These are phyloP conservation scores for Pachypsylla venusta DNA, from an alignment of 1,140 invertebrate genomes.

Conservation along the genomic window DNA sequence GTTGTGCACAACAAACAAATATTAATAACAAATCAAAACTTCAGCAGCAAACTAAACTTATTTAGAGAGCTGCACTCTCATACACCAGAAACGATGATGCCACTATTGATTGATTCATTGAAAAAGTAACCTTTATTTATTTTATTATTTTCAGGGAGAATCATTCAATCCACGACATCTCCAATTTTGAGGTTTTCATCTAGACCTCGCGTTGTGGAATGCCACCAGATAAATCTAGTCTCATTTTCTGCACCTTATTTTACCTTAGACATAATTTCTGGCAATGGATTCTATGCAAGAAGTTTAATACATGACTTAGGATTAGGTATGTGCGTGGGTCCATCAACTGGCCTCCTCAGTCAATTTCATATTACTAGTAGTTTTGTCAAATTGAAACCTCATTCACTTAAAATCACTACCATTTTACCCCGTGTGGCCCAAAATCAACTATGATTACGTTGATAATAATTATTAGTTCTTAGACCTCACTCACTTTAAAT, in stretches of 20 bases:
- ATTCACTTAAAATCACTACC: too few species aligned
- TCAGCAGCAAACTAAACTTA: too few species aligned
- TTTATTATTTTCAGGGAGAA: background rate
- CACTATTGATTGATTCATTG: background rate
- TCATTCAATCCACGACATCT: background rate
- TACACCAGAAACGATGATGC: too few species aligned
- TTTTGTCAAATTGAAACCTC: too few species aligned
- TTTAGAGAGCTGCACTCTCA: too few species aligned
- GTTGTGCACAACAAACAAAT: background rate
- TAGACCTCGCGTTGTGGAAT: constrained; percentile 4
- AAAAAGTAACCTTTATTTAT: background rate
- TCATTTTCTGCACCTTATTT: background rate
- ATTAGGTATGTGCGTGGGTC: background rate
- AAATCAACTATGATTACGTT: too few species aligned
- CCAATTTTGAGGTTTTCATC: background rate
- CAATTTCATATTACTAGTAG: too few species aligned
- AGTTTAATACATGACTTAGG: constrained; percentile 4
- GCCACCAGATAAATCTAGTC: background rate
- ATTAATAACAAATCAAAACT: too few species aligned
- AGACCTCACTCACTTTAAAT: too few species aligned
- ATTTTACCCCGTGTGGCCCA: too few species aligned
- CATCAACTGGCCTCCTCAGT: too few species aligned
- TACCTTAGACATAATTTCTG: background rate
- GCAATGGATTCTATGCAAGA: background rate
- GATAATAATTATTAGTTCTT: too few species aligned